phyloP scores from a whole-genome alignment of 2,113 vertebrate species.

The Acrocephalus kingi region DNA sequence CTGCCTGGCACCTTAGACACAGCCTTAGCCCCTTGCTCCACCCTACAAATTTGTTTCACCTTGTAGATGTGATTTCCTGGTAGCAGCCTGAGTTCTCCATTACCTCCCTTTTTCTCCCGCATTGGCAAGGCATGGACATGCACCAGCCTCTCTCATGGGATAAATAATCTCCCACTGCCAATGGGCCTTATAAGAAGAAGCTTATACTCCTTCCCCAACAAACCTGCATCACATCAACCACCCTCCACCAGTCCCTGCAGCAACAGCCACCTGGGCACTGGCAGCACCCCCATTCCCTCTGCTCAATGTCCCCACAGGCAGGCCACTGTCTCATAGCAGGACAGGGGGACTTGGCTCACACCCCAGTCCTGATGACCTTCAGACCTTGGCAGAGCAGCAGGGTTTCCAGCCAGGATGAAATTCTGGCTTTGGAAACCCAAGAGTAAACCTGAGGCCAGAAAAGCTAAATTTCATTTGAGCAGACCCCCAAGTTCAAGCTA shows the following conservation, averaged over 20 bases:
- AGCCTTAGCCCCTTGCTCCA: background rate
- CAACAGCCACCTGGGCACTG: too few species aligned
- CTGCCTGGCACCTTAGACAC: background rate
- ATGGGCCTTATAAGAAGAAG: rapidly evolving
- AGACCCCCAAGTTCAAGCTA: background rate
- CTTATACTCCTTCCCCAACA: background rate
- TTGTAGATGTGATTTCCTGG: background rate
- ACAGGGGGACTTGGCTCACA: background rate
- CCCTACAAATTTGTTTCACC: background rate
- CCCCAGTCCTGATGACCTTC: background rate
- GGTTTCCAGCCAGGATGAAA: background rate
- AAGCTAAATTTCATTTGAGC: rapidly evolving
- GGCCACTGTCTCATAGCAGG: background rate
- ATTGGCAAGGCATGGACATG: rapidly evolving
- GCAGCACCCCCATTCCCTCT: background rate
- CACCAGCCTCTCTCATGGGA: background rate
- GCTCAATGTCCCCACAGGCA: background rate
- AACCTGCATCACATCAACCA: background rate
- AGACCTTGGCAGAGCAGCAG: background rate
- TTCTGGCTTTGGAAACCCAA: background rate
- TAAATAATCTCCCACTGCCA: background rate
- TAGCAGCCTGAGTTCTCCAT: background rate
- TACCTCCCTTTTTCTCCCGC: background rate
- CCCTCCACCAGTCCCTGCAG: background rate
- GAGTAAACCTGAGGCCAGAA: background rate